Conservation (phyloP, 2,113 vertebrate genomes). For the Felis chaus region DNA sequence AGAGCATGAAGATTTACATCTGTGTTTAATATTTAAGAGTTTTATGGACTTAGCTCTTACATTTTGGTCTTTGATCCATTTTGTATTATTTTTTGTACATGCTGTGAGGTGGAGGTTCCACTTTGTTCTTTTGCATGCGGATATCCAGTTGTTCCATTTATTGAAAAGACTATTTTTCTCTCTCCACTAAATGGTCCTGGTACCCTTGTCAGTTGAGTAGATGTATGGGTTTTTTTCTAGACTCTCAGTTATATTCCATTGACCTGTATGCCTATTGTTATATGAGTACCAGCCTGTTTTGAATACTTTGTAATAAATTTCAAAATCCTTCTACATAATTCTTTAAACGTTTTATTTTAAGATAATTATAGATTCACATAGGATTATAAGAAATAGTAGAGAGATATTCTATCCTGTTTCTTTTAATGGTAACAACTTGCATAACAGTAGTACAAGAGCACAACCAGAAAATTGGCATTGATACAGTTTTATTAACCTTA, state of each 20-base stretch:
- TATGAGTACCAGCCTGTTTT: not conserved
- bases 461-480: not conserved
- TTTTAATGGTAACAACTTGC: not conserved
- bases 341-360: conserved; percentile 1
- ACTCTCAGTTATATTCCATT: not conserved
- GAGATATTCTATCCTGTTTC: not conserved
- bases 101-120: not conserved
- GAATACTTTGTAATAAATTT: not conserved
- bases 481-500: not conserved
- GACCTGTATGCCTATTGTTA: not conserved
- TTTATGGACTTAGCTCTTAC: not conserved
- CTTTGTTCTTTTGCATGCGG: not conserved
- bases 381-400: not conserved
- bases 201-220: not conserved
- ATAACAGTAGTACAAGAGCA: not conserved
- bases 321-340: not conserved
- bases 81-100: not conserved
- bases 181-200: not conserved
- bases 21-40: not conserved
- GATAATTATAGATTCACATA: not conserved
- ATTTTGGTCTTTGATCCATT: conserved; percentile 8
- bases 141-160: not conserved
- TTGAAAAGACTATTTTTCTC: not conserved
- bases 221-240: not conserved
- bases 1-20: not conserved